Conservation (phyloP, 2,888 invertebrate genomes). For the Sinotaia quadrata region DNA sequence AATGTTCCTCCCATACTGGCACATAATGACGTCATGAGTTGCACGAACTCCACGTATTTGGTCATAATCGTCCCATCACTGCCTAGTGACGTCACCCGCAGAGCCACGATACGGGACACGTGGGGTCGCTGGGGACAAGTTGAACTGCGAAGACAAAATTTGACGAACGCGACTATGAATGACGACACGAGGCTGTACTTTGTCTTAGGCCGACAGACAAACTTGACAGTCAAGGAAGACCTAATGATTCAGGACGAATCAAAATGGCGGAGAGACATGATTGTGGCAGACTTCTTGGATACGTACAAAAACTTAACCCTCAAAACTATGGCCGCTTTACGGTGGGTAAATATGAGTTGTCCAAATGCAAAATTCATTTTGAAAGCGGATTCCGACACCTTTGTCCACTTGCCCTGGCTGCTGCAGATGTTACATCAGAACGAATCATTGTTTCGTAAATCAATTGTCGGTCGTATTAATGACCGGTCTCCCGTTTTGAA, state of each 20-base stretch:
- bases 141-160: not conserved
- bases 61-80: not conserved
- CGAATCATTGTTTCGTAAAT: not conserved
- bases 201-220: not conserved
- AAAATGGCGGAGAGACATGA: constrained; percentile 18
- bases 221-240: not conserved
- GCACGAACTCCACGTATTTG: not conserved
- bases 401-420: not conserved
- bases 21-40: not conserved
- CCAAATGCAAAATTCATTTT: constrained; percentile 13
- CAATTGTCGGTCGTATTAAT: not conserved
- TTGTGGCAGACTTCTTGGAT: constrained; percentile 23
- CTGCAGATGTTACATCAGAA: not conserved
- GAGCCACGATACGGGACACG: not conserved
- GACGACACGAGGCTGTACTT: not conserved
- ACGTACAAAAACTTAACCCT: constrained; percentile 27
- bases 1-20: too few relatives aligned
- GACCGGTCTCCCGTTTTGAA: not conserved
- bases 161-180: not conserved
- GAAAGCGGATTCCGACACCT: constrained; percentile 24
- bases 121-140: not conserved
- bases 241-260: not conserved
- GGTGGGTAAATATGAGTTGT: constrained; percentile 21
- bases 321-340: constrained; percentile 22
- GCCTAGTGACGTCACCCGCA: not conserved